Conservation (phyloP, 2,888 invertebrate genomes). For the Drosophila atripex region DNA sequence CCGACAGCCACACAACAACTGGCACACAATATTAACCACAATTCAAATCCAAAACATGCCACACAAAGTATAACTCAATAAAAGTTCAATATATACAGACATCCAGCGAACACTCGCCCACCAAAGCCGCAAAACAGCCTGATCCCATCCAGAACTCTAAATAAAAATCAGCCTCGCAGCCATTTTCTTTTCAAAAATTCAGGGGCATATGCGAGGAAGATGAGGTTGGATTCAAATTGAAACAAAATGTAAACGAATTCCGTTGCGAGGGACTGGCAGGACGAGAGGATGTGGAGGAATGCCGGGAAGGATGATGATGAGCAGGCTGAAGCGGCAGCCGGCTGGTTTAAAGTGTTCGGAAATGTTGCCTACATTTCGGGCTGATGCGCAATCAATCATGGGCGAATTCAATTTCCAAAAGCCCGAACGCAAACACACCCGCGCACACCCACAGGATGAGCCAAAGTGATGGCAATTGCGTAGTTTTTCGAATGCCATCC, state of each 20-base stretch:
- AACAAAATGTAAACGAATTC: slow-evolving; percentile 65
- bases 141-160: background rate
- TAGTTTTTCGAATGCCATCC: slow-evolving; percentile 36
- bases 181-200: slow-evolving; percentile 27
- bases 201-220: slow-evolving; percentile 37
- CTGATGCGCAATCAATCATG: slow-evolving; percentile 74
- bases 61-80: slow-evolving; percentile 29
- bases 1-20: slow-evolving; percentile 6
- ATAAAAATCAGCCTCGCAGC: background rate
- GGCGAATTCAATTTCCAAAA: slow-evolving; percentile 72
- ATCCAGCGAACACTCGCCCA: too few species aligned
- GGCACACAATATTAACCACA: slow-evolving; percentile 28
- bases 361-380: slow-evolving; percentile 61
- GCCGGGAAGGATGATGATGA: slow-evolving; percentile 24
- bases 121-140: background rate
- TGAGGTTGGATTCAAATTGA: slow-evolving; percentile 67
- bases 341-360: slow-evolving; percentile 30
- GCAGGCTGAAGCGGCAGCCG: slow-evolving; percentile 4
- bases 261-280: slow-evolving; percentile 6
- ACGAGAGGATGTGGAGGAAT: slow-evolving; percentile 26
- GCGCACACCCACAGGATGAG: slow-evolving; percentile 1
- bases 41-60: slow-evolving; percentile 34
- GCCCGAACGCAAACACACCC: slow-evolving; percentile 42
- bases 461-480: slow-evolving; percentile 29
- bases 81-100: slow-evolving; percentile 17